phyloP scores from a whole-genome alignment of 2,113 vertebrate genomes.

The Puma concolor region DNA sequence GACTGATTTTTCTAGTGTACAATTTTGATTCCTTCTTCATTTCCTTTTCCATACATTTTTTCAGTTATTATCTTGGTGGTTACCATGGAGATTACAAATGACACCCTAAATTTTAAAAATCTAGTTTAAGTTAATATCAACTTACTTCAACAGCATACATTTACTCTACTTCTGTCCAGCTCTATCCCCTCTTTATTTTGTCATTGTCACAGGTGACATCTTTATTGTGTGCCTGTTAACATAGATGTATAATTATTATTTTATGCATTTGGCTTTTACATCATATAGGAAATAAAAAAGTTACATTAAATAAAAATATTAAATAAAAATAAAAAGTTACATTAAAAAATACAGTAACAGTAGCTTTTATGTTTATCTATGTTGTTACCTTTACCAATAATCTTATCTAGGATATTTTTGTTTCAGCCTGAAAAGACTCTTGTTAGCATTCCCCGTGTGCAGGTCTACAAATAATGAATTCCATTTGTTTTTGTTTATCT shows the following conservation, averaged over 20 bases:
- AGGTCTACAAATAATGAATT: background rate
- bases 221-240: background rate
- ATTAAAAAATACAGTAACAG: background rate
- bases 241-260: background rate
- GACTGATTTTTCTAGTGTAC: background rate
- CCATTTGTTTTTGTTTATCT: background rate
- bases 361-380: background rate
- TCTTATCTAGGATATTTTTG: background rate
- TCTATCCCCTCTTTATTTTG: background rate
- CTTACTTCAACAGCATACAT: background rate
- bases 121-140: background rate
- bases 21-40: background rate
- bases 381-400: background rate
- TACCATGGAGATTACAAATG: background rate
- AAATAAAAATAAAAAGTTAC: background rate
- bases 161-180: background rate
- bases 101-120: background rate
- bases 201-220: background rate
- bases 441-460: background rate
- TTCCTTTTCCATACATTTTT: background rate
- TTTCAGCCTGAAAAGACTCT: background rate
- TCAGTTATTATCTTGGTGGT: background rate
- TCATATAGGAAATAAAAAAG: background rate
- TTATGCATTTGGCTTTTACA: background rate
- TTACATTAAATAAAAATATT: background rate